Percentiles rank a stretch among this genome's conserved stretches.
These are phyloP conservation scores for Diorhabda carinulata DNA, from an alignment of 1,140 invertebrate genomes.

Conservation along the genomic window DNA sequence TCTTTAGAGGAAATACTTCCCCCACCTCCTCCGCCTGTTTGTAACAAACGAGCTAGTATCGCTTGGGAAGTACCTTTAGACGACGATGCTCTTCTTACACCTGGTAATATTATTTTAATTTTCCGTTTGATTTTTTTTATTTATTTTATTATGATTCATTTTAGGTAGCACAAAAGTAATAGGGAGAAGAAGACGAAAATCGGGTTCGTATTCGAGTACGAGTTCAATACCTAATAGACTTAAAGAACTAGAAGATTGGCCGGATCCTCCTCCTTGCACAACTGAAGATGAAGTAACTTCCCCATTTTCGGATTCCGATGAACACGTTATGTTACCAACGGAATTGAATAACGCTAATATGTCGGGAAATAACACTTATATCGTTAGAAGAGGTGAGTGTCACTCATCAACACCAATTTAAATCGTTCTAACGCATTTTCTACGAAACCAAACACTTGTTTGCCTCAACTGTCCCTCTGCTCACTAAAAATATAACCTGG, in stretches of 20 bases:
- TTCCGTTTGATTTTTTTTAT: background rate
- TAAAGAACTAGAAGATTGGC: slow-evolving; percentile 62
- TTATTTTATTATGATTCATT: background rate
- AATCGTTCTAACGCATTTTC: too few species aligned
- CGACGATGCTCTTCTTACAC: slow-evolving; percentile 62
- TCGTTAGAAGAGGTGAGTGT: slow-evolving; percentile 61
- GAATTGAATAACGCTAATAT: slow-evolving; percentile 52
- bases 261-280: slow-evolving; percentile 60
- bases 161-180: slow-evolving; percentile 63
- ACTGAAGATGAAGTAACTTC: slow-evolving; percentile 64
- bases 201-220: slow-evolving; percentile 57
- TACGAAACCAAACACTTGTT: too few species aligned
- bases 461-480: too few species aligned
- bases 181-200: slow-evolving; percentile 57
- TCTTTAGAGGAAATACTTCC: slow-evolving; percentile 72
- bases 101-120: slow-evolving; percentile 46
- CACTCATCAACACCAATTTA: too few species aligned
- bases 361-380: slow-evolving; percentile 65
- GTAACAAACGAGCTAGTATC: slow-evolving; percentile 69
- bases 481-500: too few species aligned
- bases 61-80: slow-evolving; percentile 79
- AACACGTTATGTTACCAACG: slow-evolving; percentile 51
- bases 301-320: slow-evolving; percentile 63
- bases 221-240: slow-evolving; percentile 57
- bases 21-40: slow-evolving; percentile 53